Evolutionary conservation across 2,113 vertebrate genomes (phyloP).

Genomic region (Charina bottae): DNA sequence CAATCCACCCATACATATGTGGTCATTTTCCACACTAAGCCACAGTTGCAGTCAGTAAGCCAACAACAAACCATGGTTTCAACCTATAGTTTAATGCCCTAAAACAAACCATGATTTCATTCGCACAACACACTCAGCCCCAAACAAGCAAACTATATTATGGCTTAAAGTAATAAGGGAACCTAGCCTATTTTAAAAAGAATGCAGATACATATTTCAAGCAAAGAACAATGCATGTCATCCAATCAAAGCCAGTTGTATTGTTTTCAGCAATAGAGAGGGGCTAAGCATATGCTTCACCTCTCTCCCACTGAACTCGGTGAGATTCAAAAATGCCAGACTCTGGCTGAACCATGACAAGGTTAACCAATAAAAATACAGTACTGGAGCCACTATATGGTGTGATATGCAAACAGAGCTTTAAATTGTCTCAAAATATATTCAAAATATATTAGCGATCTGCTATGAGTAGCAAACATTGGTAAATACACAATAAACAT

Average conservation of each 20-base stretch:
- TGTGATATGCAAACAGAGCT: conserved; percentile 55
- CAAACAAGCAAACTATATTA: not conserved
- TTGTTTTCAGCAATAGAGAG: not conserved
- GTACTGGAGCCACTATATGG: conserved; percentile 44
- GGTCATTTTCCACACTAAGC: not conserved
- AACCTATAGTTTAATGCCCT: not conserved
- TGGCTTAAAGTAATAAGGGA: not conserved
- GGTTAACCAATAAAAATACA: conserved; percentile 49
- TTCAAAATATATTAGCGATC: conserved; percentile 60
- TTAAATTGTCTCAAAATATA: conserved; percentile 45
- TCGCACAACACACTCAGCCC: not conserved
- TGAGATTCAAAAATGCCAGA: not conserved
- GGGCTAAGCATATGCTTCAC: not conserved
- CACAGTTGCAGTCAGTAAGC: not conserved
- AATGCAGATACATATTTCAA: not conserved
- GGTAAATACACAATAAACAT: conserved; percentile 73
- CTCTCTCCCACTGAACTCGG: not conserved
- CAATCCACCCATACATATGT: not conserved
- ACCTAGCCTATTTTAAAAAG: not conserved
- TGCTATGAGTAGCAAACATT: conserved; percentile 58
- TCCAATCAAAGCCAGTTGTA: not conserved
- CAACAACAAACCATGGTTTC: not conserved
- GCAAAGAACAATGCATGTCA: not conserved
- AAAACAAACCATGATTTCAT: not conserved
- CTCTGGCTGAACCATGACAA: not conserved